Evolutionary conservation across 1,140 invertebrate species (phyloP).

Genomic region (Atta texana): DNA sequence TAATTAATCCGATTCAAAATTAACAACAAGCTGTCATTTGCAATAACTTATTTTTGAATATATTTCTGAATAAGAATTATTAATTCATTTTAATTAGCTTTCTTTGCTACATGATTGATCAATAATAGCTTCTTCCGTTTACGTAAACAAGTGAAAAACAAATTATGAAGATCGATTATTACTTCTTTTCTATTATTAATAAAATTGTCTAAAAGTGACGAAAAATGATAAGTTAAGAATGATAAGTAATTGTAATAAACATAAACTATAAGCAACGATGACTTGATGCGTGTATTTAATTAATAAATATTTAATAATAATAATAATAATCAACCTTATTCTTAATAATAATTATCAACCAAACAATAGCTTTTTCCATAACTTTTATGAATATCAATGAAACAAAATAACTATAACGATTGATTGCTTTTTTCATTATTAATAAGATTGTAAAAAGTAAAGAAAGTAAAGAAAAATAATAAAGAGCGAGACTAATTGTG

Average conservation of each 20-base stretch:
- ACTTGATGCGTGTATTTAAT: background rate
- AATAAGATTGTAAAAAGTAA: background rate
- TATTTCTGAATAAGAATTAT: background rate
- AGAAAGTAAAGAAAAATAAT: background rate
- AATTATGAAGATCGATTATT: background rate
- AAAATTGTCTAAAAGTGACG: background rate
- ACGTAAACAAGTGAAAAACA: conserved; percentile 41
- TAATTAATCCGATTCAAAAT: background rate
- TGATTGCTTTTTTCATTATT: background rate
- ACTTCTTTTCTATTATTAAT: background rate
- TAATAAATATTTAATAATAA: too few relatives aligned
- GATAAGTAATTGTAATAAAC: background rate
- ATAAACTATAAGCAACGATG: conserved; percentile 1
- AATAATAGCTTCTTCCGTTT: conserved; percentile 3
- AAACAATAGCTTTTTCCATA: conserved; percentile 7
- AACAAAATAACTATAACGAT: conserved; percentile 43
- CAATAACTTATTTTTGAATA: conserved; percentile 58
- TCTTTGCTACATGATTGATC: conserved; percentile 55
- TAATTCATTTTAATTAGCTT: conserved; percentile 46
- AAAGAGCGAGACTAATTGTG: background rate
- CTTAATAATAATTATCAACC: background rate
- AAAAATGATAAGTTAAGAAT: background rate
- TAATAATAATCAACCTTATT: too few relatives aligned
- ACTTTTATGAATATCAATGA: conserved; percentile 48
- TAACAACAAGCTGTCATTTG: background rate